These are phyloP conservation scores for Corynorhinus townsendii DNA, from an alignment of 2,113 vertebrate species.

Conservation along the genomic window DNA sequence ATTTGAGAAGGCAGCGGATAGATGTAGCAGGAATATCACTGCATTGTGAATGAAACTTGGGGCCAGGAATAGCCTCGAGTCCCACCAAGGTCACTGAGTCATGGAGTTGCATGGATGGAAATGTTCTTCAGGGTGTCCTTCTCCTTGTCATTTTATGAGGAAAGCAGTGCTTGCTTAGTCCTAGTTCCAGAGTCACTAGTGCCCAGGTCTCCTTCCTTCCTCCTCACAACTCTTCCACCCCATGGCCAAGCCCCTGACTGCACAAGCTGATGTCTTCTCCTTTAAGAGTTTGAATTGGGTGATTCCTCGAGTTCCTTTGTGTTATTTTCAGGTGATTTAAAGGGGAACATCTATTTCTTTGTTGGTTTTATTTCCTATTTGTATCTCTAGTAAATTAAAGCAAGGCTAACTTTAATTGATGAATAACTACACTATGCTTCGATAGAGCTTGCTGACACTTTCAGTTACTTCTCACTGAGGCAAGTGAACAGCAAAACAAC, in stretches of 20 bases:
- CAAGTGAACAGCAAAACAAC: not conserved
- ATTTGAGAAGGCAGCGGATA: not conserved
- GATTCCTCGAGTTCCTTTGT: not conserved
- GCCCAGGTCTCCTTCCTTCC: not conserved
- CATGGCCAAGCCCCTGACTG: not conserved
- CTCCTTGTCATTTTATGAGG: not conserved
- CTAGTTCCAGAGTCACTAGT: not conserved
- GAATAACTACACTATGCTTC: not conserved
- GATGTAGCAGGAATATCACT: not conserved
- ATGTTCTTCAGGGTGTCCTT: not conserved
- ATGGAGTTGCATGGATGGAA: not conserved
- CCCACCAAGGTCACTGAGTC: not conserved
- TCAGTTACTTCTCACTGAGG: conserved; percentile 9
- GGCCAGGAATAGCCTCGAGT: not conserved
- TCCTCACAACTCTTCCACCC: not conserved
- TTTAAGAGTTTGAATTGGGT: not conserved
- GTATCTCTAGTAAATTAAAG: not conserved
- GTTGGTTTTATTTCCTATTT: not conserved
- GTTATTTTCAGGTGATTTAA: not conserved
- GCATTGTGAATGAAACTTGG: not conserved
- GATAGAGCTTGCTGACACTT: not conserved
- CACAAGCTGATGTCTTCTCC: not conserved
- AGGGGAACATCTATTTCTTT: not conserved
- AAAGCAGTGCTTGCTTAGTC: not conserved
- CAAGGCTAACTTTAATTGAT: not conserved